Percentiles rank a stretch among this genome's conserved stretches.
These are phyloP conservation scores for Hemiscyllium ocellatum DNA, from an alignment of 2,113 vertebrate genomes.

Conservation along the genomic window DNA sequence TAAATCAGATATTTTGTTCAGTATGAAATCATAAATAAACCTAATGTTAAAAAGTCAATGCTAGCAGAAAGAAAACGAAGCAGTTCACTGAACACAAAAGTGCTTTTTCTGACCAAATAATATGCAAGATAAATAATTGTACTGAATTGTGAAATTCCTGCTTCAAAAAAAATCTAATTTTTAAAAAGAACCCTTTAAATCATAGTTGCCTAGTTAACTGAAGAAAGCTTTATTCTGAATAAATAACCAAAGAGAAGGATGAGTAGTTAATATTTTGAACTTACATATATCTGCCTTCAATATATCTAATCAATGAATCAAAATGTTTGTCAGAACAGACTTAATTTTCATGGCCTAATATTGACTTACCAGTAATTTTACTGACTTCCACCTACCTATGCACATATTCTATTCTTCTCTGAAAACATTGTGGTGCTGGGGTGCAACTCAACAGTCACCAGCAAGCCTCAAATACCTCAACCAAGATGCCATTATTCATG, in stretches of 20 bases:
- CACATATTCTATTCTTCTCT: not conserved
- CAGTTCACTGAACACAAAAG: not conserved
- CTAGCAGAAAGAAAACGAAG: not conserved
- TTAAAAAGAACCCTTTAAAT: not conserved
- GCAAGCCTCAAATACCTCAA: not conserved
- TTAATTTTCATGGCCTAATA: not conserved
- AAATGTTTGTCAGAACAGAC: not conserved
- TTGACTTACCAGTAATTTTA: not conserved
- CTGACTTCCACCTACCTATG: not conserved
- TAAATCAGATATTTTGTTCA: not conserved
- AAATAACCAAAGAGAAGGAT: not conserved
- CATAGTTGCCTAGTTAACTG: not conserved
- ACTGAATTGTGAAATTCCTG: not conserved
- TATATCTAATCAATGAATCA: not conserved
- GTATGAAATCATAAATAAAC: not conserved
- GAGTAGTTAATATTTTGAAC: not conserved
- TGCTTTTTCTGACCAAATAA: not conserved
- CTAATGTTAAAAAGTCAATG: not conserved
- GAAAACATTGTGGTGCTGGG: not conserved
- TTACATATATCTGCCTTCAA: not conserved
- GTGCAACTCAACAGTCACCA: not conserved
- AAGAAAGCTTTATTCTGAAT: not conserved
- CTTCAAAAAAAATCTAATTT: too few species aligned
- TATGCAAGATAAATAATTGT: not conserved
- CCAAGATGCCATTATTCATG: not conserved